Conservation (phyloP, 2,113 vertebrate genomes). For the Thalassoma bifasciatum region DNA sequence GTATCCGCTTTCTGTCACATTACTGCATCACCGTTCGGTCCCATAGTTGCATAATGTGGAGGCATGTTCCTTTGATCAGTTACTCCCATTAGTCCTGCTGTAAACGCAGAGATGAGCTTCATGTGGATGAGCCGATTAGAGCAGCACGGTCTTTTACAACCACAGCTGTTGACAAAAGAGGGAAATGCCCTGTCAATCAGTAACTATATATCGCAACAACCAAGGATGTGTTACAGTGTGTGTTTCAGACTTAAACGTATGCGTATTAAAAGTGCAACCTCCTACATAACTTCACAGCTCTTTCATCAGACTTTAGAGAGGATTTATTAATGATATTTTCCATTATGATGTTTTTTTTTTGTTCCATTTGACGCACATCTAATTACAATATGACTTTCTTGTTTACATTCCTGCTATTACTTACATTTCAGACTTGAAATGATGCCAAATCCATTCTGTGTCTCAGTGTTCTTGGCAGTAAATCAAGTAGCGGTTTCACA, state of each 20-base stretch:
- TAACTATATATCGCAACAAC: constrained; percentile 53
- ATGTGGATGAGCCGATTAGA: constrained; percentile 27
- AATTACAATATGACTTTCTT: too few species aligned
- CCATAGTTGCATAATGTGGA: constrained; percentile 44
- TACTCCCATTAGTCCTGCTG: constrained; percentile 37
- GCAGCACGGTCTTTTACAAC: constrained; percentile 55
- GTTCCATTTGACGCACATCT: too few species aligned
- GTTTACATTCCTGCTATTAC: too few species aligned
- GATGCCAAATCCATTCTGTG: too few species aligned
- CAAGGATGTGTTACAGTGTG: neutral
- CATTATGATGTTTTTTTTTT: too few species aligned
- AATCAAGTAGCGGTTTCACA: too few species aligned
- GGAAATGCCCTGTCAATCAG: constrained; percentile 62
- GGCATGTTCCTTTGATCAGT: constrained; percentile 34
- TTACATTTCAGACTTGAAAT: too few species aligned
- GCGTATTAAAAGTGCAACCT: neutral
- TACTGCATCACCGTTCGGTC: constrained; percentile 27
- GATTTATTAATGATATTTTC: too few species aligned
- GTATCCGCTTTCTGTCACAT: constrained; percentile 14
- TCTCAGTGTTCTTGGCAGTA: too few species aligned
- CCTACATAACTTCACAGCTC: neutral
- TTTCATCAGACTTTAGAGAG: neutral
- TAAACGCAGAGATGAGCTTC: constrained; percentile 10
- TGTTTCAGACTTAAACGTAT: neutral
- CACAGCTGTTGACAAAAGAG: constrained; percentile 21